A percentile compares a stretch with the other conserved stretches of the same genome.
Evolutionary conservation across 2,797 vertebrate genomes (phyloP).

Genomic region (Jordanella pulchra): DNA sequence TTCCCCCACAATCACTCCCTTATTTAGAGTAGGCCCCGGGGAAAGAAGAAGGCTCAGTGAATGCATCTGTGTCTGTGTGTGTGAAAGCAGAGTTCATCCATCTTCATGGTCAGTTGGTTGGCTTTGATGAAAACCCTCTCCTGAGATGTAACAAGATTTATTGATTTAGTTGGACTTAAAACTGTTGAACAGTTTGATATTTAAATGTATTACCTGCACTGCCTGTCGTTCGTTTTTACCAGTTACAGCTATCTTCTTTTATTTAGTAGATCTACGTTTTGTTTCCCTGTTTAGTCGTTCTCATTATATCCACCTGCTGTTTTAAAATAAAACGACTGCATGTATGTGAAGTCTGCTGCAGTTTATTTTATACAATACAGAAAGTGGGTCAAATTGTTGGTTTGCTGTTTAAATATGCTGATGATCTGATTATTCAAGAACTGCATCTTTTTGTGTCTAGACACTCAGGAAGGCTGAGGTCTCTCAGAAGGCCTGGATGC

Average conservation of each 20-base stretch:
- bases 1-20: slow-evolving; percentile 71
- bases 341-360: neutral
- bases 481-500: slow-evolving; percentile 58
- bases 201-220: slow-evolving; percentile 18
- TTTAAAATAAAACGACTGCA: neutral
- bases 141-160: slow-evolving; percentile 7
- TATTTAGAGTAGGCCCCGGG: slow-evolving; percentile 75
- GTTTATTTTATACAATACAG: slow-evolving; percentile 20
- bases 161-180: slow-evolving; percentile 18
- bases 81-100: slow-evolving; percentile 53
- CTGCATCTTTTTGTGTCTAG: slow-evolving; percentile 58
- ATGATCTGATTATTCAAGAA: slow-evolving; percentile 71
- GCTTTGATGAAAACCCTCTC: slow-evolving; percentile 15
- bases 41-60: slow-evolving; percentile 66
- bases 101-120: slow-evolving; percentile 26
- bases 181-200: slow-evolving; percentile 30
- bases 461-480: slow-evolving; percentile 60
- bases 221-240: slow-evolving; percentile 16
- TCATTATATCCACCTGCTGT: slow-evolving; percentile 17
- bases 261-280: neutral
- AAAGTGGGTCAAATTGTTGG: slow-evolving; percentile 54
- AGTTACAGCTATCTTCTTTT: slow-evolving; percentile 4
- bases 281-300: neutral
- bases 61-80: slow-evolving; percentile 39
- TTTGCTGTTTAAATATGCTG: slow-evolving; percentile 63